Evolutionary conservation across 2,888 invertebrate genomes (phyloP).

Genomic region (Oscheius sp.): DNA sequence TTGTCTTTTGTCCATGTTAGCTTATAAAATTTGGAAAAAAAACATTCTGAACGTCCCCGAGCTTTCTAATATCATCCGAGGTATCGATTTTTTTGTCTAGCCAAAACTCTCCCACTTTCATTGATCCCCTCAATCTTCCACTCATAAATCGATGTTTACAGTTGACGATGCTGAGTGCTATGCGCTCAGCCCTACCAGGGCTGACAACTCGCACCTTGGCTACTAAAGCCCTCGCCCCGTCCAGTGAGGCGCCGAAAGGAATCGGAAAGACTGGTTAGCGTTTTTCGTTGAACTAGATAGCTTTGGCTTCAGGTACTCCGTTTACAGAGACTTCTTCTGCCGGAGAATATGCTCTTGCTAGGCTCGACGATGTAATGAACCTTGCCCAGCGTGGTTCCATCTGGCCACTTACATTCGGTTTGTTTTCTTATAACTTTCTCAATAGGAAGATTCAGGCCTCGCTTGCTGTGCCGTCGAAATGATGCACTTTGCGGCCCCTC

Average conservation of each 20-base stretch:
- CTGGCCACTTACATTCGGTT: constrained; percentile 98
- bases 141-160: background rate
- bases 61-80: no score
- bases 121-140: no score
- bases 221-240: constrained; percentile 47
- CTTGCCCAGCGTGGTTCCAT: constrained; percentile 80
- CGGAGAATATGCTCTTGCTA: constrained; percentile 71
- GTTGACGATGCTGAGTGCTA: constrained; percentile 50
- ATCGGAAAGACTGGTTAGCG: constrained; percentile 58
- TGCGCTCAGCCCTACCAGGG: constrained; percentile 46
- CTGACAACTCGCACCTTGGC: constrained; percentile 39
- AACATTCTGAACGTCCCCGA: no score
- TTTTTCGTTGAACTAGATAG: background rate
- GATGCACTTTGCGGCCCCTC: constrained; percentile 92
- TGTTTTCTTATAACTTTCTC: constrained; percentile 78
- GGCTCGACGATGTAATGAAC: constrained; percentile 71
- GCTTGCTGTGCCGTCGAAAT: constrained; percentile 97
- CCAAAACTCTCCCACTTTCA: no score
- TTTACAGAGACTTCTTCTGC: constrained; percentile 62
- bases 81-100: no score
- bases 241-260: constrained; percentile 65
- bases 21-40: no score
- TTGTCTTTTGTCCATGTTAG: no score
- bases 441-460: constrained; percentile 79
- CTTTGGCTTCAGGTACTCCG: constrained; percentile 60